Conservation (phyloP, 1,140 invertebrate species). For the Lethrus apterus region DNA sequence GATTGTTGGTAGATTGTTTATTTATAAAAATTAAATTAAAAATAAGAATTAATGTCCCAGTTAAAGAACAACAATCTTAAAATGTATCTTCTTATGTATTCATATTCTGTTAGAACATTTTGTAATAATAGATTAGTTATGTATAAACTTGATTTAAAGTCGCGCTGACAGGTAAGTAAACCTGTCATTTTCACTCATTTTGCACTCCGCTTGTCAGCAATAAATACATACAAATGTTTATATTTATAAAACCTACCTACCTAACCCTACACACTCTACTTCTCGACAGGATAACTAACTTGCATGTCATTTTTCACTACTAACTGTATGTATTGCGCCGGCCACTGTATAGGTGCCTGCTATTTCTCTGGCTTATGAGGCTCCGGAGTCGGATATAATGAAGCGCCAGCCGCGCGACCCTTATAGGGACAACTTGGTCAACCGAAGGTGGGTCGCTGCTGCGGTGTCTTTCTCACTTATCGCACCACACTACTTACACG, state of each 20-base stretch:
- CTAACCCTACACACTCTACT: slow-evolving; percentile 15
- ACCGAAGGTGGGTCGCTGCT: slow-evolving; percentile 66
- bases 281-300: slow-evolving; percentile 19
- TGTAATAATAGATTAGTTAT: too few species aligned
- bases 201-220: slow-evolving; percentile 10
- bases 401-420: slow-evolving; percentile 91
- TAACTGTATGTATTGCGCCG: slow-evolving; percentile 44
- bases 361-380: slow-evolving; percentile 94
- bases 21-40: too few species aligned
- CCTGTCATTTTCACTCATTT: slow-evolving; percentile 6
- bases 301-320: slow-evolving; percentile 36
- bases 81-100: not conserved
- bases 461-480: slow-evolving; percentile 22
- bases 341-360: slow-evolving; percentile 70
- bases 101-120: slow-evolving; percentile 1
- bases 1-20: too few species aligned
- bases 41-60: too few species aligned
- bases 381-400: slow-evolving; percentile 95
- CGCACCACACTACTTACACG: slow-evolving; percentile 25
- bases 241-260: too few species aligned
- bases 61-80: too few species aligned
- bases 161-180: slow-evolving; percentile 7
- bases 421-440: slow-evolving; percentile 90
- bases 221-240: too few species aligned
- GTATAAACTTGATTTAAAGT: too few species aligned